Conservation (phyloP, 2,888 invertebrate species). For the Tenthredo livida region DNA sequence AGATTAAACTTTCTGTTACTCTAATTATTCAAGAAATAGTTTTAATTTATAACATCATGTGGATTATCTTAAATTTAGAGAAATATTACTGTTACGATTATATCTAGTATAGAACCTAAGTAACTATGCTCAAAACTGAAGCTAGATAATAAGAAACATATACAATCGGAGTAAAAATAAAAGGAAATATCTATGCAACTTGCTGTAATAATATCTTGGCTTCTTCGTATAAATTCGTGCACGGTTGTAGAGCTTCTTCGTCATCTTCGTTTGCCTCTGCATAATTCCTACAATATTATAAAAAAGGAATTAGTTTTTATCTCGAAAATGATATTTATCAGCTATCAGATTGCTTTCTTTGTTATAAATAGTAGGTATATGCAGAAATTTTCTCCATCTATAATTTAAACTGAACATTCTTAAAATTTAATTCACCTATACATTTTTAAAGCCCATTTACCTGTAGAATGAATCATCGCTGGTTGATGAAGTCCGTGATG, state of each 20-base stretch:
- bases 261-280: conserved; percentile 71
- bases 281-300: conserved; percentile 67
- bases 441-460: conserved; percentile 54
- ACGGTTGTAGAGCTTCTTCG: conserved; percentile 73
- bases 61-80: conserved; percentile 20
- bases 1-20: neutral
- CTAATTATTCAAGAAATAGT: conserved; percentile 10
- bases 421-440: neutral
- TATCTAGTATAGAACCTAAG: neutral
- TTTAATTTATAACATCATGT: neutral
- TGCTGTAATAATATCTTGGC: conserved; percentile 80
- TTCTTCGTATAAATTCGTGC: conserved; percentile 79
- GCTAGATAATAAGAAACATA: conserved; percentile 69
- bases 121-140: conserved; percentile 49
- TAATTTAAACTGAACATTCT: neutral
- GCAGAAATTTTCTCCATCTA: neutral
- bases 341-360: neutral
- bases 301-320: neutral
- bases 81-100: conserved; percentile 25
- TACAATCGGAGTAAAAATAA: conserved; percentile 74
- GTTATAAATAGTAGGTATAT: conserved; percentile 30
- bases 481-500: conserved; percentile 64
- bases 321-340: neutral
- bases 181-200: conserved; percentile 72
- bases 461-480: conserved; percentile 71